Conservation (phyloP, 2,113 vertebrate genomes). For the Toxotes jaculatrix region DNA sequence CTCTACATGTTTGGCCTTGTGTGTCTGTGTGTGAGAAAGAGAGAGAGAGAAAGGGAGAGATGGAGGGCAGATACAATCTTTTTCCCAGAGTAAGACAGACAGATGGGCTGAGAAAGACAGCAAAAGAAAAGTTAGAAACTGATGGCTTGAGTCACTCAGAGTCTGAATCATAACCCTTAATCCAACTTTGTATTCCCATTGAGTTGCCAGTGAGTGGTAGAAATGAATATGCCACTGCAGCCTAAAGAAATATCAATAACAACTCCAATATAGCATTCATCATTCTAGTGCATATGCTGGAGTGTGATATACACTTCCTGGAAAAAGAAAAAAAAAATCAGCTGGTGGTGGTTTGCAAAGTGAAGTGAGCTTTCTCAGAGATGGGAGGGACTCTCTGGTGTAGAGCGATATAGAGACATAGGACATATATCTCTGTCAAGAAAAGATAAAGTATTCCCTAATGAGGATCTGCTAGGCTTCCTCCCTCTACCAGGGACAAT, state of each 20-base stretch:
- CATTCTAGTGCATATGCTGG: conserved; percentile 9
- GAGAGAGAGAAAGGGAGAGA: conserved; percentile 16
- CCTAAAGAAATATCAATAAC: conserved; percentile 45
- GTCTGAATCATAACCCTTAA: conserved; percentile 21
- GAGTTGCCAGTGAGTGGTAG: conserved; percentile 11
- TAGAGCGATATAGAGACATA: neutral
- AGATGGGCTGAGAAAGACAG: neutral
- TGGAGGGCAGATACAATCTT: conserved; percentile 17
- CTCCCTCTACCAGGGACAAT: conserved; percentile 47
- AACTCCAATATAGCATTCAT: conserved; percentile 46
- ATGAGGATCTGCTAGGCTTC: conserved; percentile 55
- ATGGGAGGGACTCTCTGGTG: conserved; percentile 8
- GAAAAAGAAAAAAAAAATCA: conserved; percentile 8
- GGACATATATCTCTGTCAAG: conserved; percentile 61
- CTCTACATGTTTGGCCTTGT: neutral
- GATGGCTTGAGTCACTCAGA: neutral
- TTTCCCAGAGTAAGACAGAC: conserved; percentile 14
- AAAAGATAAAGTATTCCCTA: conserved; percentile 61
- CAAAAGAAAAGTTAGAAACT: conserved; percentile 16
- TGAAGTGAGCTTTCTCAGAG: conserved; percentile 36
- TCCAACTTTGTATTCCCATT: conserved; percentile 18
- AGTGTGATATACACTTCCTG: conserved; percentile 27
- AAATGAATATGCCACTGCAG: conserved; percentile 36
- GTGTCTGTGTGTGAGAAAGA: conserved; percentile 3
- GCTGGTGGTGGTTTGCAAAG: neutral